Evolutionary conservation across 2,888 invertebrate genomes (phyloP), one percentile per base, ranked within the genome.

Genomic region (Polyploca ridens): DNA sequence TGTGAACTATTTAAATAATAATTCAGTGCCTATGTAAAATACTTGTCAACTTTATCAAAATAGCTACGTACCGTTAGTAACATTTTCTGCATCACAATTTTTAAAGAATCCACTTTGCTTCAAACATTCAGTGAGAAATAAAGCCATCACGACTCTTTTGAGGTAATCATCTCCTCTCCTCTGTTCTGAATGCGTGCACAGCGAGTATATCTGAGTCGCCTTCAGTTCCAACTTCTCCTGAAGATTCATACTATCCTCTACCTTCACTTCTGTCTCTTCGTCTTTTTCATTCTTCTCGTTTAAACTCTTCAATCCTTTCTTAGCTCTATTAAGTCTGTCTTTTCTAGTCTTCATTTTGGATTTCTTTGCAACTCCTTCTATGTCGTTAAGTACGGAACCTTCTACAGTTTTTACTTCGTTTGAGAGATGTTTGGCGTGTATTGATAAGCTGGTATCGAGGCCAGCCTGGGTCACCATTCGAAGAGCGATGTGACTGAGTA

Each of bases 401-500:
- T 89, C 86, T 0, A 88, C 77, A 1, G 89, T 88, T 77, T 90
- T 90, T 0, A 85, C 63, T 35, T 84, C 79, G 66, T 85, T 89
- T 35, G 83, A 78, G 27, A 91, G 72, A 71, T 89, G 83, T 75
- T 95, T 94, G 33, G 93, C 82, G 75, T 94, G 89, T 62, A 95
- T 93, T 38, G 91, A 82, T 54, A 95, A 76, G 71, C 93, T 94
- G 33, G 91, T 88, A 3, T 93, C 84, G 0, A 95, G 82, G 0
- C 94, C 94, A 0, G 95, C 94, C 82, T 97, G 97, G 0, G 97
- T 97, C n/a, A 97, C 94, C 89, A 97, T 96, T 62, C 97, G 93
- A 38, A 98, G 83, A 0, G 97, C 97, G 59, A 97, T 95, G 78
- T 96, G 96, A 71, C 97, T 96, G 4, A 98, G 90, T 62, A 97